Evolutionary conservation across 23 tunicate species (phyloP).

Genomic region (Styela clava): DNA sequence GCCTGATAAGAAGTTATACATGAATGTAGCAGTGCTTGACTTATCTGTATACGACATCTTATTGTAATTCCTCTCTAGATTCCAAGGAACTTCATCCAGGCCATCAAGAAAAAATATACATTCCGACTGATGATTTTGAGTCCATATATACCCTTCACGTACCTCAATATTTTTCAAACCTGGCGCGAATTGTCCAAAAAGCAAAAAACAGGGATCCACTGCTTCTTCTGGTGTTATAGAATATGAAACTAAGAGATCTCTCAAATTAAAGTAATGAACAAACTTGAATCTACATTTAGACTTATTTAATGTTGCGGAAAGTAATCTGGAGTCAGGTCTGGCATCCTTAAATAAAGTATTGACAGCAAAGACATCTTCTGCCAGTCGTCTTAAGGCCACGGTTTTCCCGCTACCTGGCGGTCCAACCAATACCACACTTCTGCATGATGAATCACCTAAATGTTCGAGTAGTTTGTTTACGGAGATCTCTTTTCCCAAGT

Average conservation of each 20-base stretch:
- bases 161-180: background rate
- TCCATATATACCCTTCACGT: background rate
- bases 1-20: background rate
- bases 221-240: background rate
- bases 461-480: background rate
- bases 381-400: background rate
- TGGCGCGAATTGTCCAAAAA: background rate
- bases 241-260: background rate
- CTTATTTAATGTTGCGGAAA: too few species aligned
- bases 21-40: background rate
- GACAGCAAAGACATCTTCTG: background rate
- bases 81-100: slow-evolving; percentile 7
- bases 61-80: background rate
- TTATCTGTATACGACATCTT: background rate
- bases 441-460: background rate
- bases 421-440: background rate
- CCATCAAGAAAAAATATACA: background rate
- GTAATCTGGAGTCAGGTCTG: too few species aligned
- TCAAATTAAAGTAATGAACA: background rate
- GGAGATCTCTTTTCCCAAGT: background rate
- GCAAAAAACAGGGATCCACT: background rate
- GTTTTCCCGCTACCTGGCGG: background rate
- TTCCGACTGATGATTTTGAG: background rate
- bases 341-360: background rate
- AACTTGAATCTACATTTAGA: background rate